A percentile compares a stretch with the other conserved stretches of the same genome.
These are phyloP conservation scores for Aythya baeri DNA, from an alignment of 2,113 vertebrate species.

Conservation along the genomic window DNA sequence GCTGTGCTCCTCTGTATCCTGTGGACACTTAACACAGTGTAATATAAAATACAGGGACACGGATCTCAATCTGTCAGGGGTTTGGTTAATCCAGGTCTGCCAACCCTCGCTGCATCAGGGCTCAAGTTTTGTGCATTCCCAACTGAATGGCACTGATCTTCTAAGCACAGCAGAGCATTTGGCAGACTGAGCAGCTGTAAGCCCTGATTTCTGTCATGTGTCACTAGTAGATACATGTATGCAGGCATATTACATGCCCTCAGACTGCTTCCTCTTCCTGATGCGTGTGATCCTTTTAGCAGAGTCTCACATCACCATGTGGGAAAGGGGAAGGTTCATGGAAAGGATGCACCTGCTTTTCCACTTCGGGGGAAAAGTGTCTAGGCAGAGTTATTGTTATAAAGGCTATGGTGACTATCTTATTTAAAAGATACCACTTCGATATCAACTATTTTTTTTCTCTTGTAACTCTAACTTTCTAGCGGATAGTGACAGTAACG, in stretches of 20 bases:
- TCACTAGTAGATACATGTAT: neutral
- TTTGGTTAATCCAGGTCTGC: neutral
- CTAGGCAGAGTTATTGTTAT: neutral
- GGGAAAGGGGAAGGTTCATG: neutral
- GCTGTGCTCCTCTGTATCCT: neutral
- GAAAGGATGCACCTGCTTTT: neutral
- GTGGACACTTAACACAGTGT: neutral
- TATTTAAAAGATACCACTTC: neutral
- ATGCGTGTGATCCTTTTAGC: neutral
- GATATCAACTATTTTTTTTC: neutral
- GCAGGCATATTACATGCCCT: accelerated
- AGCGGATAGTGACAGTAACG: neutral
- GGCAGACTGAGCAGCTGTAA: neutral
- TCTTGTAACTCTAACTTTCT: neutral
- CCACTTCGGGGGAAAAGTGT: neutral
- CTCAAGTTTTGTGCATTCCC: neutral
- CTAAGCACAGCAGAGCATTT: neutral
- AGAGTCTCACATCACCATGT: accelerated
- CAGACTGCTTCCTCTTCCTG: accelerated
- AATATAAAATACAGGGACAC: neutral
- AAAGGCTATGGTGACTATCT: neutral
- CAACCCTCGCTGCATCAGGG: neutral
- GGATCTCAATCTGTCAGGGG: neutral
- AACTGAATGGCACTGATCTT: neutral
- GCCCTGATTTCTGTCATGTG: neutral